A percentile compares a stretch with the other conserved stretches of the same genome.
Conservation (phyloP, 2,797 vertebrate genomes). For the Parotocinclus haroldoi region DNA sequence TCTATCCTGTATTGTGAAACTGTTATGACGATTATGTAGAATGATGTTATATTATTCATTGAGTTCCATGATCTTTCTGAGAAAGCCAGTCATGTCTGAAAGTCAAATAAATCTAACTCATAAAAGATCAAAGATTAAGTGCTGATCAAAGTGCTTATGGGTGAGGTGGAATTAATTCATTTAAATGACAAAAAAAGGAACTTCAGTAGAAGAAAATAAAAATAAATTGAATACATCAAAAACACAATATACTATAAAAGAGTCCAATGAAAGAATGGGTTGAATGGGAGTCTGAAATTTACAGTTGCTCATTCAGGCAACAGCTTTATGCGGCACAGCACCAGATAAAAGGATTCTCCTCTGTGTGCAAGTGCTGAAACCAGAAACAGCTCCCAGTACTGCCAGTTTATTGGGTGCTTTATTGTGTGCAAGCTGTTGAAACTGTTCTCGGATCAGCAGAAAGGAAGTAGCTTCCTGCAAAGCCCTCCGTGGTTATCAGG, state of each 20-base stretch:
- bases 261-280: constrained; percentile 1
- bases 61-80: too few relatives aligned
- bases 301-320: constrained; percentile 38
- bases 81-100: neutral
- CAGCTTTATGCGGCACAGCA: constrained; percentile 57
- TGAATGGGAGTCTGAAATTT: constrained; percentile 9
- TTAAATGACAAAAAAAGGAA: constrained; percentile 15
- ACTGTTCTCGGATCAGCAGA: constrained; percentile 20
- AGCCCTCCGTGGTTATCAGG: constrained; percentile 58
- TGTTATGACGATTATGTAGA: too few relatives aligned
- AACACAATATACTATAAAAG: constrained; percentile 3
- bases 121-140: constrained; percentile 1
- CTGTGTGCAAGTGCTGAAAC: constrained; percentile 33
- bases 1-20: too few relatives aligned
- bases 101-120: neutral
- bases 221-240: constrained; percentile 23
- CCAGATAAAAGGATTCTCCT: constrained; percentile 17
- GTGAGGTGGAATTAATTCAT: neutral
- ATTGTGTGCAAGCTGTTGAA: neutral
- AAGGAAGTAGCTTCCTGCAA: constrained; percentile 5
- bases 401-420: neutral
- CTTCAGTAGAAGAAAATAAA: neutral
- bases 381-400: neutral
- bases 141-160: constrained; percentile 4
- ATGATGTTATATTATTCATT: too few relatives aligned